These are phyloP conservation scores for Invenusta paracnida DNA, from an alignment of 2,888 invertebrate genomes.

Conservation along the genomic window DNA sequence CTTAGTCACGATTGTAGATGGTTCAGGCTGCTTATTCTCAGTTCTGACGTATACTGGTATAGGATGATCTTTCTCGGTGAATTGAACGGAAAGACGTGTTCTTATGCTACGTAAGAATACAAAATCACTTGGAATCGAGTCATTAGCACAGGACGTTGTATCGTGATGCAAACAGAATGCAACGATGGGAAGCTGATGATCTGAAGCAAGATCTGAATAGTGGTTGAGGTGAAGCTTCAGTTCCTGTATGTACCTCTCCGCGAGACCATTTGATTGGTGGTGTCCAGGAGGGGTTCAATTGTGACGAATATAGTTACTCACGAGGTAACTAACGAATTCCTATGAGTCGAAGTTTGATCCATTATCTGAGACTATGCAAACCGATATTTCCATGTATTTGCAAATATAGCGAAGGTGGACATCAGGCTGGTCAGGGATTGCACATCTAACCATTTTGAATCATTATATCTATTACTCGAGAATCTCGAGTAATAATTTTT, in stretches of 20 bases:
- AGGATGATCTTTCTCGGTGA: too few relatives aligned
- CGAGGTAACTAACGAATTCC: not conserved
- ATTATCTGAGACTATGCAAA: not conserved
- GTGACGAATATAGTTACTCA: not conserved
- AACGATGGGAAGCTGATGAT: too few relatives aligned
- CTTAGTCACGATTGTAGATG: not conserved
- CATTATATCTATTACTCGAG: too few relatives aligned
- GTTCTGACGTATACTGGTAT: not conserved
- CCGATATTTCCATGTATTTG: not conserved
- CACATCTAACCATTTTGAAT: conserved; percentile 7
- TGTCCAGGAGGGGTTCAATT: not conserved
- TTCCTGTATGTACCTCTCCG: not conserved
- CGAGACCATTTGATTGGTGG: not conserved
- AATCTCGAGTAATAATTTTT: too few relatives aligned
- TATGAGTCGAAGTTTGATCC: not conserved
- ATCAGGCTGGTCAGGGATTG: not conserved
- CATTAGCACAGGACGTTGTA: too few relatives aligned
- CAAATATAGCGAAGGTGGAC: not conserved
- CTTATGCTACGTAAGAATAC: too few relatives aligned
- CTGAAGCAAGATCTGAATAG: too few relatives aligned
- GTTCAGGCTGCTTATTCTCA: not conserved
- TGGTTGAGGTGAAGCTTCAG: not conserved
- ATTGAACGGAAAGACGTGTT: too few relatives aligned
- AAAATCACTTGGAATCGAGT: too few relatives aligned
- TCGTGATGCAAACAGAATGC: too few relatives aligned